phyloP scores from a whole-genome alignment of 2,113 vertebrate genomes.

The Siniperca chuatsi region DNA sequence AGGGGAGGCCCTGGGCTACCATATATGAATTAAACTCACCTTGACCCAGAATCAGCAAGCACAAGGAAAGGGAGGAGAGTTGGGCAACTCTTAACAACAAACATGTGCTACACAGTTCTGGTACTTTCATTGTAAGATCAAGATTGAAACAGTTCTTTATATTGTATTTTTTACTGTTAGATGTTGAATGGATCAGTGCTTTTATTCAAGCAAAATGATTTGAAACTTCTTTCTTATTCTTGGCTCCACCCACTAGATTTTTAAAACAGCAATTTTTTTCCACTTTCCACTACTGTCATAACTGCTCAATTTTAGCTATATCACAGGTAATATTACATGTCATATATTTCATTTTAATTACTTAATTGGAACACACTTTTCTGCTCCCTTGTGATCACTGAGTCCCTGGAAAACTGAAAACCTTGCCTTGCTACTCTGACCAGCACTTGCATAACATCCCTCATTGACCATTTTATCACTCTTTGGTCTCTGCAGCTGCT shows the following conservation, averaged over 20 bases:
- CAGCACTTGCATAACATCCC: slow-evolving; percentile 45
- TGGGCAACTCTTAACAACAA: slow-evolving; percentile 47
- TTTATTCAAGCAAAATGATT: neutral
- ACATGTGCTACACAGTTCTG: slow-evolving; percentile 51
- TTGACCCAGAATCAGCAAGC: slow-evolving; percentile 44
- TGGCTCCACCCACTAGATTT: neutral
- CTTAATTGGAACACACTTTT: slow-evolving; percentile 32
- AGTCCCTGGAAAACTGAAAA: slow-evolving; percentile 45
- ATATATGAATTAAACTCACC: slow-evolving; percentile 29
- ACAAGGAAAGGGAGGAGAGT: slow-evolving; percentile 16
- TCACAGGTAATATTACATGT: slow-evolving; percentile 10
- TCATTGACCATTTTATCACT: slow-evolving; percentile 26
- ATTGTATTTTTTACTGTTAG: slow-evolving; percentile 6
- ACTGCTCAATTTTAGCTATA: neutral
- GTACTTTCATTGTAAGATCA: slow-evolving; percentile 19
- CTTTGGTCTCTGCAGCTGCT: slow-evolving; percentile 45
- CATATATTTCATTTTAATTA: slow-evolving; percentile 12
- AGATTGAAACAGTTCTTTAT: neutral
- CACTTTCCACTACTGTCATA: slow-evolving; percentile 1
- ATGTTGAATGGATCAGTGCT: slow-evolving; percentile 10
- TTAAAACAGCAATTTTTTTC: slow-evolving; percentile 20
- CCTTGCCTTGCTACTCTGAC: slow-evolving; percentile 6
- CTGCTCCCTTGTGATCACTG: slow-evolving; percentile 19
- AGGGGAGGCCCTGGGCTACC: slow-evolving; percentile 10
- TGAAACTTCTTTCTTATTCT: neutral